Evolutionary conservation across 2,797 vertebrate genomes (phyloP).

Genomic region (Coregonus sp.): DNA sequence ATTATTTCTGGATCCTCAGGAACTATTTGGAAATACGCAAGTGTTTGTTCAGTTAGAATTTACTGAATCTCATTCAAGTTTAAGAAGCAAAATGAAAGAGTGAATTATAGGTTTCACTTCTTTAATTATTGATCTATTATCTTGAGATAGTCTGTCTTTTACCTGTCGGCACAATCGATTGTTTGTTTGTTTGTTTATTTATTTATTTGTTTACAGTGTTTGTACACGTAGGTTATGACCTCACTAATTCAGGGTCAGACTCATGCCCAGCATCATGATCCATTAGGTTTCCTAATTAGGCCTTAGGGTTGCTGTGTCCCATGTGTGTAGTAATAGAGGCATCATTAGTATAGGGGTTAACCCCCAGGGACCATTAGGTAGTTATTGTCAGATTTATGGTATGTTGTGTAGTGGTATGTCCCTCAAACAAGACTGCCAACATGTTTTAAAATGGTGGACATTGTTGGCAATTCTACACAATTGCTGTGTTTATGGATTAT

Average conservation of each 20-base stretch:
- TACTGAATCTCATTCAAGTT: conserved; percentile 13
- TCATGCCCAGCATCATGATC: neutral
- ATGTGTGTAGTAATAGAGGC: conserved; percentile 4
- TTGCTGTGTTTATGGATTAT: neutral
- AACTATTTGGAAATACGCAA: conserved; percentile 36
- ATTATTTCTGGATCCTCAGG: conserved; percentile 36
- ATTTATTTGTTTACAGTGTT: neutral
- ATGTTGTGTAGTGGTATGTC: neutral
- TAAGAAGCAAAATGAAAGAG: neutral
- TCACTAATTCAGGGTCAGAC: neutral
- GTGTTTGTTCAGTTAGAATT: conserved; percentile 29
- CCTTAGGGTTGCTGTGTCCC: neutral
- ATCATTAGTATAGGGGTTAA: conserved; percentile 4
- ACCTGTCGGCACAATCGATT: neutral
- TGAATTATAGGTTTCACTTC: neutral
- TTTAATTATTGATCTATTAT: neutral
- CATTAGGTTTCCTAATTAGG: neutral
- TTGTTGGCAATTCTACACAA: neutral
- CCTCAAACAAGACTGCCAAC: neutral
- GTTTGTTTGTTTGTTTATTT: neutral
- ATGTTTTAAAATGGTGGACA: neutral
- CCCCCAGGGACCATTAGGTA: neutral
- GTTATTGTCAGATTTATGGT: neutral
- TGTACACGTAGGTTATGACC: neutral
- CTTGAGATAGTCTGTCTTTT: neutral